These are phyloP conservation scores for Chelidonichthys spinosus DNA, from an alignment of 2,797 vertebrate genomes.

Conservation along the genomic window DNA sequence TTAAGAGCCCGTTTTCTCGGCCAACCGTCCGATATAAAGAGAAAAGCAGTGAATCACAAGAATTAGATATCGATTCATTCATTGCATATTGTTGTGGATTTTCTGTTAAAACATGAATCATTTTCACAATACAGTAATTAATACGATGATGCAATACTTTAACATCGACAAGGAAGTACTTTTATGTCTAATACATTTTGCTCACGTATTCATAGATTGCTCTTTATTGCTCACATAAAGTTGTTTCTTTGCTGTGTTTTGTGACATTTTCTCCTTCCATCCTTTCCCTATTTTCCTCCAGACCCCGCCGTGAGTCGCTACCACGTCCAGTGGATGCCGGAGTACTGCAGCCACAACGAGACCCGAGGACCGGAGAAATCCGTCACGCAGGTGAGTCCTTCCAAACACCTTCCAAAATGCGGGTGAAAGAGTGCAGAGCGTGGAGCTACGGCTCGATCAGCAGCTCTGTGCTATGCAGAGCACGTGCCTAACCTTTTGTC, in stretches of 20 bases:
- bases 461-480: conserved; percentile 62
- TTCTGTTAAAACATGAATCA: neutral
- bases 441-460: conserved; percentile 29
- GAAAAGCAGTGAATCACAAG: neutral
- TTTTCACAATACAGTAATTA: neutral
- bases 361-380: conserved; percentile 86
- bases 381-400: conserved; percentile 87
- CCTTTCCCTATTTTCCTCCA: conserved; percentile 54
- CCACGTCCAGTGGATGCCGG: conserved; percentile 91
- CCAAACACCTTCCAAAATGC: neutral
- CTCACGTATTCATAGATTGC: too few relatives aligned
- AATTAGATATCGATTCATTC: neutral
- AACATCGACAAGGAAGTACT: neutral
- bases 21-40: neutral
- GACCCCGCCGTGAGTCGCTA: conserved; percentile 86
- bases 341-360: conserved; percentile 90
- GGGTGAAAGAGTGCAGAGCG: neutral
- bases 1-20: neutral
- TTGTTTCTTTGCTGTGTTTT: neutral
- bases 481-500: conserved; percentile 67
- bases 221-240: neutral
- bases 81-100: neutral
- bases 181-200: neutral
- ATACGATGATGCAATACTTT: neutral
- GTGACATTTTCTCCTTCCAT: conserved; percentile 12